Evolutionary conservation across 2,888 invertebrate genomes (phyloP).

Genomic region (Ichneumoninae sp.): DNA sequence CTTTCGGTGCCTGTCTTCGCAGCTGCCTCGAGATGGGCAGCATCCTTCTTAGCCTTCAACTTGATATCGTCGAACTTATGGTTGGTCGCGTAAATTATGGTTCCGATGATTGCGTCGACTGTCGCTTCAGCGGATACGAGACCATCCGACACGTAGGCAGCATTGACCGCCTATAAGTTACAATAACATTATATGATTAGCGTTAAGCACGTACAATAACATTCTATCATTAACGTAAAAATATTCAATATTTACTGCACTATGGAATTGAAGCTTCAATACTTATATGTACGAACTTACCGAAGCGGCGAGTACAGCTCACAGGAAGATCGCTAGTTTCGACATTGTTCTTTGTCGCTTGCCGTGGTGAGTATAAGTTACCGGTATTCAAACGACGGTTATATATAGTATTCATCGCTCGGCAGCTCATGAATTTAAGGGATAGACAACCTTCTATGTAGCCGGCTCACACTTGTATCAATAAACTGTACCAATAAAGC

Average conservation of each 20-base stretch:
- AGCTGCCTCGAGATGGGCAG: neutral
- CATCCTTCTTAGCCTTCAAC: neutral
- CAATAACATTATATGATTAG: neutral
- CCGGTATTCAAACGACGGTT: neutral
- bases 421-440: too few relatives aligned
- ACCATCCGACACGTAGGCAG: neutral
- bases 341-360: conserved; percentile 33
- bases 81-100: neutral
- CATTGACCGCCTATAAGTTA: neutral
- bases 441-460: too few relatives aligned
- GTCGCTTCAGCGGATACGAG: neutral
- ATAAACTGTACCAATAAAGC: conserved; percentile 19
- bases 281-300: conserved; percentile 5
- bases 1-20: neutral
- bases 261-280: neutral
- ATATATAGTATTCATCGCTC: conserved; percentile 18
- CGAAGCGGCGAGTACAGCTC: conserved; percentile 40
- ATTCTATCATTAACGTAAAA: neutral
- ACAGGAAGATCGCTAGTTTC: conserved; percentile 44
- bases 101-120: neutral
- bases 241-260: neutral
- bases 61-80: neutral
- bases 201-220: neutral
- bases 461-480: conserved; percentile 42
- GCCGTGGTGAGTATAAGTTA: neutral